Base-by-base conservation (phyloP, 23 tunicate species). In the Trididemnum clinides region DNA sequence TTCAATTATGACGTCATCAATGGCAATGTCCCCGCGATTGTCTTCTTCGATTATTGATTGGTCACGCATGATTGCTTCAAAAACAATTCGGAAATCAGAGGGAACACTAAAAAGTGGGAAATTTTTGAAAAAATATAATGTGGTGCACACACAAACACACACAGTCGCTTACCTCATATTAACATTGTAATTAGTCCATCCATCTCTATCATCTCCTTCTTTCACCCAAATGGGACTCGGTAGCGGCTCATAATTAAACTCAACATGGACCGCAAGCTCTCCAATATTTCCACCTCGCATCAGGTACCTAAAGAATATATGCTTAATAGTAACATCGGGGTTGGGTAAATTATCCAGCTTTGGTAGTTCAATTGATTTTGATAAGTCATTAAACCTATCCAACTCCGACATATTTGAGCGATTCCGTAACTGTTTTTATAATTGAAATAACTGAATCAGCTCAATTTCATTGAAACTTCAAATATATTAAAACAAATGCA, bases 11-110 rank as follows among this genome's bases (percentile, higher is more conserved):
- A 92, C 70, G 85, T 92, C 97, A 83, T 92, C 97, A 51, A 92
- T 82, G 10, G 97, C 91, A 35, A 92, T 81, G 66, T 92, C 97
- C 5, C 97, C 97, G 22, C 88, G 71, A 37, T 92, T 92, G 33
- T 91, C 96, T 28, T 87, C 85, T 28, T 87, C 85, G 22, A 92
- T 74, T 5, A 77, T 1, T 28, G 85, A 34, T 77, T 87, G 51
- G 29, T 89, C 72, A 33, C 84, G 29, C 82, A 78, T 86, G 33
- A 81, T 76, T 0, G 87, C 90, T 51, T 92, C 97, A 54, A 92
- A 92, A 33, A 87, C 88, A 28, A 87, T 23, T 18, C 64, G 82
- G 38, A 76, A 92, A 62, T 92, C 91, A 5, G 65, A 54, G 10
- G 97, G 88, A 1, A 79, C 85, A 51, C 97, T 66, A 23, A 10